Conservation (phyloP, 2,797 vertebrate genomes). For the Hoplostethus atlanticus region DNA sequence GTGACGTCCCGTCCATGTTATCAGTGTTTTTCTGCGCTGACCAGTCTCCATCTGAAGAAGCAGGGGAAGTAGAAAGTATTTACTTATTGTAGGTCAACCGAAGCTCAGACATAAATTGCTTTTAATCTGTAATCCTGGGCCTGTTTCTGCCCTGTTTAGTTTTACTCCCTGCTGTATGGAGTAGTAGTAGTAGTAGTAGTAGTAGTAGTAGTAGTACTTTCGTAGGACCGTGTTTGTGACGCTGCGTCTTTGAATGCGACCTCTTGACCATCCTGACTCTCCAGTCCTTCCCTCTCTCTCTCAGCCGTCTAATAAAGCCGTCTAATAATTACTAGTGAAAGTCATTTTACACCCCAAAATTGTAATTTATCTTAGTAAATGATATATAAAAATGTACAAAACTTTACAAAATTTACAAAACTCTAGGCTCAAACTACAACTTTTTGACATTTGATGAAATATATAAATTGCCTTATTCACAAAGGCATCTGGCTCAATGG, state of each 20-base stretch:
- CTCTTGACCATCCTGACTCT: too few species aligned
- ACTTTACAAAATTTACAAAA: too few species aligned
- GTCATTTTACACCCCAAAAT: too few species aligned
- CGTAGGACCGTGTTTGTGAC: too few species aligned
- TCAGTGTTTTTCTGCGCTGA: slow-evolving; percentile 12
- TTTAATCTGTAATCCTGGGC: slow-evolving; percentile 65
- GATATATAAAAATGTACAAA: too few species aligned
- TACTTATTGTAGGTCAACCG: slow-evolving; percentile 45
- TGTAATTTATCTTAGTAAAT: too few species aligned
- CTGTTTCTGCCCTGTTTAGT: slow-evolving; percentile 9
- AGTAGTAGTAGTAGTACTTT: neutral
- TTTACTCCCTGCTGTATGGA: slow-evolving; percentile 10
- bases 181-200: neutral
- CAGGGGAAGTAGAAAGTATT: slow-evolving; percentile 61
- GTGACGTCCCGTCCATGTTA: neutral
- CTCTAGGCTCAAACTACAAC: too few species aligned
- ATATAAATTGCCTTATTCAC: slow-evolving; percentile 19
- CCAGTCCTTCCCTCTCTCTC: too few species aligned
- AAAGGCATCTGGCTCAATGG: slow-evolving; percentile 23
- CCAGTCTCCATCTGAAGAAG: slow-evolving; percentile 30
- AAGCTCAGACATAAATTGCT: slow-evolving; percentile 64
- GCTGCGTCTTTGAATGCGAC: too few species aligned
- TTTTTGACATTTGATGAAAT: neutral
- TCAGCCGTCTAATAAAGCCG: too few species aligned
- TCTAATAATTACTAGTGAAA: too few species aligned